Conservation (phyloP, 2,113 vertebrate species). For the Osmerus mordax region DNA sequence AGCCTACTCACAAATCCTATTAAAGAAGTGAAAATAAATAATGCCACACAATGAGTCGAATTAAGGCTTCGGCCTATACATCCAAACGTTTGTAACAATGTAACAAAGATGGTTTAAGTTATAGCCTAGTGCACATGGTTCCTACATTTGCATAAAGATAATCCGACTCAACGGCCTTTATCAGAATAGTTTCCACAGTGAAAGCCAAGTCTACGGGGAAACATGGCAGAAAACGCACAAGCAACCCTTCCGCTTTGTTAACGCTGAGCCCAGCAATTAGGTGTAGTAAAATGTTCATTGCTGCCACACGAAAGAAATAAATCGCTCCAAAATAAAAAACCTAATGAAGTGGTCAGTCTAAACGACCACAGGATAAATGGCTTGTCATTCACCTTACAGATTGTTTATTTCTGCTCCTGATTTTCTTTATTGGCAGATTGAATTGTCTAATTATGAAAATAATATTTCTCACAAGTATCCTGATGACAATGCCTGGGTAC, state of each 20-base stretch:
- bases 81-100: slow-evolving; percentile 19
- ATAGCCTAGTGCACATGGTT: not conserved
- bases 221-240: not conserved
- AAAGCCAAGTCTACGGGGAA: slow-evolving; percentile 28
- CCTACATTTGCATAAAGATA: slow-evolving; percentile 16
- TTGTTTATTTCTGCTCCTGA: slow-evolving; percentile 68
- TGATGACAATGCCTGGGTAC: slow-evolving; percentile 74
- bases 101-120: not conserved
- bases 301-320: slow-evolving; percentile 82
- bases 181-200: slow-evolving; percentile 13
- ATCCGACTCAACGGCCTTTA: slow-evolving; percentile 7
- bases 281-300: slow-evolving; percentile 78
- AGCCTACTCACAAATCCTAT: not conserved
- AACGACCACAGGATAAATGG: slow-evolving; percentile 78
- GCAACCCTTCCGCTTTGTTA: slow-evolving; percentile 38
- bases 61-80: not conserved
- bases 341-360: slow-evolving; percentile 84
- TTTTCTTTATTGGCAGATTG: slow-evolving; percentile 71
- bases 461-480: slow-evolving; percentile 70
- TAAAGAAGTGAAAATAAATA: not conserved
- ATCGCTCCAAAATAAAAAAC: slow-evolving; percentile 77
- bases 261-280: slow-evolving; percentile 78
- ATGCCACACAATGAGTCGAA: not conserved
- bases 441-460: slow-evolving; percentile 80
- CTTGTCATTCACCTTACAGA: slow-evolving; percentile 76